These are phyloP conservation scores for Zeus faber DNA, from an alignment of 2,113 vertebrate species.

Conservation along the genomic window DNA sequence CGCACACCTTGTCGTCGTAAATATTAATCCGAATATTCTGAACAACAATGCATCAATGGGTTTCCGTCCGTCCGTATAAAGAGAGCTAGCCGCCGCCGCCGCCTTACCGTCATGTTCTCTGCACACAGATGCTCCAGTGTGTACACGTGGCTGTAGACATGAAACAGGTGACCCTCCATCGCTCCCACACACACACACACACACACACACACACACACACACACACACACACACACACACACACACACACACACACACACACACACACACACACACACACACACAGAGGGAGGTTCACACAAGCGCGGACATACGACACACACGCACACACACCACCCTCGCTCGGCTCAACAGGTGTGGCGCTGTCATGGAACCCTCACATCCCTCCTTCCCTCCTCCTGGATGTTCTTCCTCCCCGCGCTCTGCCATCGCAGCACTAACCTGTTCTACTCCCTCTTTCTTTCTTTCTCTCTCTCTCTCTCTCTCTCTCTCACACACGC, in stretches of 20 bases:
- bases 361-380: conserved; percentile 30
- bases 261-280: conserved; percentile 28
- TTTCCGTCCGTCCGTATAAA: too few species aligned
- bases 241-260: conserved; percentile 9
- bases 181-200: conserved; percentile 15
- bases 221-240: background rate
- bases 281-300: too few species aligned
- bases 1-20: background rate
- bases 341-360: conserved; percentile 53
- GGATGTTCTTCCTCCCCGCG: conserved; percentile 24
- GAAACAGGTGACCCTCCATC: conserved; percentile 67
- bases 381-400: conserved; percentile 35
- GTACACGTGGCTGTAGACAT: conserved; percentile 67
- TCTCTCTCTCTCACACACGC: conserved; percentile 41
- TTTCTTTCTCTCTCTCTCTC: too few species aligned
- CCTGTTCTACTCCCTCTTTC: conserved; percentile 57
- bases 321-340: background rate
- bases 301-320: too few species aligned
- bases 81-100: too few species aligned
- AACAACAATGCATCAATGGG: too few species aligned
- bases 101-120: conserved; percentile 66
- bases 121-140: conserved; percentile 63
- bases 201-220: conserved; percentile 26
- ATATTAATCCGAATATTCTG: background rate
- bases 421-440: conserved; percentile 64